Evolutionary conservation across 2,113 vertebrate genomes (phyloP), one percentile per base, ranked within the genome.

Genomic region (Grus americana): DNA sequence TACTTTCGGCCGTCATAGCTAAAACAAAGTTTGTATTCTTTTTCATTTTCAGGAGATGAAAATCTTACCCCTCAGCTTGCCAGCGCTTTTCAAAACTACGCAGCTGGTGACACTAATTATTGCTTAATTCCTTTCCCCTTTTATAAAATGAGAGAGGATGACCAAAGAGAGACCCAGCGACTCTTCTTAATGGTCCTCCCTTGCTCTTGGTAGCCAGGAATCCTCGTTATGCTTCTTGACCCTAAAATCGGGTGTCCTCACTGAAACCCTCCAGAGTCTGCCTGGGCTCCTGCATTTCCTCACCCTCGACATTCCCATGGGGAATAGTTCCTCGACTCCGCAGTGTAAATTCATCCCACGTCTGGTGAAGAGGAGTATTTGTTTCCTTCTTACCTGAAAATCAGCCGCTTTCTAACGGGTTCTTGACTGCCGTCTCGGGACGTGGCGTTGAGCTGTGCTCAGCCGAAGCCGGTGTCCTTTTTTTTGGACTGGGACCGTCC

Each of bases 351-450:
- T 32, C 83, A 40, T 15, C 67, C 75, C 67, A 23, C 1, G 0
- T 14, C 62, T 36, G 30, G 6, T 34, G 16, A 54, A n/a, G 46
- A 67, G 24, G n/a, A 50, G 6, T 20, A 3, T 86, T 88, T 79
- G 14, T 67, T 44, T 73, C 46, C 52, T 70, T 46, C 59, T 81
- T 7, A 9, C 26, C 32, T 1, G 5, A 42, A 42, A 54, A 9
- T 23, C 70, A 12, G 8, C 38, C 9, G 8, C 54, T 32, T 85
- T 44, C 18, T 15, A 26, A 16, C 27, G 15, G 63, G 42, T 36
- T n/a, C 88, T 27, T 0, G 0, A 1, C 26, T 3, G 0, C 54
- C 2, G 0, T 32, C 40, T 26, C 47, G 30, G 61, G 86, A 6
- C 0, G 0, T 30, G 57, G 20, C 1, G 1, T 44, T 66, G 88